Evolutionary conservation across 2,888 invertebrate species (phyloP), one percentile per base, ranked within the genome.

Genomic region (Stenoptilia bipunctidactyla): DNA sequence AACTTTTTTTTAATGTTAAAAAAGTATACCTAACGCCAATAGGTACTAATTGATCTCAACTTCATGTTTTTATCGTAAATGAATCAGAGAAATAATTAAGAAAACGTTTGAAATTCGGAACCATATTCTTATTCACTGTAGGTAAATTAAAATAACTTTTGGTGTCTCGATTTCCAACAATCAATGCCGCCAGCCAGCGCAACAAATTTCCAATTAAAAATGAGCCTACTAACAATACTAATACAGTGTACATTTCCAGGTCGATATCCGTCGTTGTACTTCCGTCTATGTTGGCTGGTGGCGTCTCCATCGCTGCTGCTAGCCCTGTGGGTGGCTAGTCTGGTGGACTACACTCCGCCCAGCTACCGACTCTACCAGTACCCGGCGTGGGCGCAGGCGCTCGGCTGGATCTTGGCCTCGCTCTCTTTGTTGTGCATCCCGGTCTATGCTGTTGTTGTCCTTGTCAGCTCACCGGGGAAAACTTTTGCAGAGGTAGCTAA

Each of bases 331-430:
- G 89, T 96, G 41, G 92, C 94, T 55, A 92, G 93, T 56, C 84
- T 96, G 60, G 91, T 94, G 41, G 94, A 95, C 73, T 96, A 96
- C 68, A 89, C 91, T 53, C 91, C 92, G 36, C 93, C 95, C 8
- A 91, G 90, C 20, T 94, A 95, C 66, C 90, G 92, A 50, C 92
- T 92, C 55, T 93, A 92, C 43, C 85, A 85, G 41, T 96, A 94
- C 67, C 96, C 96, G 0, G 75, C 82, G 42, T 96, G 96, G 95
- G 93, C 94, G 15, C 91, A 93, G 54, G 89, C 87, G 12, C 77
- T 96, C 39, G 96, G 96, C 34, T 96, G 96, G 96, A 82, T 88
- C 51, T 91, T 96, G 47, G 92, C 95, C 1, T 90, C 92, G 9
- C 73, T 92, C 30, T 95, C 95, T 0, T 85, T 96, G 43, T 71